A percentile compares a stretch with the other conserved stretches of the same genome.
Conservation (phyloP, 1,140 invertebrate species). For the Drosophila hydei region DNA sequence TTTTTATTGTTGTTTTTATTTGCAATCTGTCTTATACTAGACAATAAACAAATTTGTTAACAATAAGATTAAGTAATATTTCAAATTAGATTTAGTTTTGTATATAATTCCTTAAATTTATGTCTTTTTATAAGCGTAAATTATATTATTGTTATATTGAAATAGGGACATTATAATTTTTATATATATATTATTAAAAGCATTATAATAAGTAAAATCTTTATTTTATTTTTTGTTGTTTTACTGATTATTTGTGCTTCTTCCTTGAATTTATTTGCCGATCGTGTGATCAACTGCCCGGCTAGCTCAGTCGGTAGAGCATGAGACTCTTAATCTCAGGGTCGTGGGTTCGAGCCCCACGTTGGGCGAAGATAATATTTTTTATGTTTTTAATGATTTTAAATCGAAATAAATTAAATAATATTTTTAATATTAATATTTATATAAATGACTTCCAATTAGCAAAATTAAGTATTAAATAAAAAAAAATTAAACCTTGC, state of each 20-base stretch:
- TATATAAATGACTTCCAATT: no score
- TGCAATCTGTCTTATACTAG: no score
- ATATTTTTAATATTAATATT: no score
- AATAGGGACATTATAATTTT: neutral
- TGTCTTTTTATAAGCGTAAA: no score
- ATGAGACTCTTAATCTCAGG: conserved; percentile 97
- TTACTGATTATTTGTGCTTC: neutral
- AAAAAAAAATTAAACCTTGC: conserved; percentile 34
- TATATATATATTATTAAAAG: neutral
- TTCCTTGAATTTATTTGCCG: neutral
- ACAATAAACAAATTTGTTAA: no score
- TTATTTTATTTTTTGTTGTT: neutral
- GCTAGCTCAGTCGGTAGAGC: conserved; percentile 96
- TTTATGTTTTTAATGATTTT: conserved; percentile 60
- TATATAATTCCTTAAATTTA: no score
- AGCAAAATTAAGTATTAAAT: no score
- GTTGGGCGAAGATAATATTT: conserved; percentile 88
- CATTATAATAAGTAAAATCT: neutral
- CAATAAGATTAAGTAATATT: no score
- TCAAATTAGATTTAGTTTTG: no score
- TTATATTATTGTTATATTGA: no score
- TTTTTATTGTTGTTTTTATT: no score
- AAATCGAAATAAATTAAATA: neutral
- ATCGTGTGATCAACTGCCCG: conserved; percentile 84
- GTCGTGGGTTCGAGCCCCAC: conserved; percentile 96